Evolutionary conservation across 2,113 vertebrate genomes (phyloP).

Genomic region (Montifringilla adamsi): DNA sequence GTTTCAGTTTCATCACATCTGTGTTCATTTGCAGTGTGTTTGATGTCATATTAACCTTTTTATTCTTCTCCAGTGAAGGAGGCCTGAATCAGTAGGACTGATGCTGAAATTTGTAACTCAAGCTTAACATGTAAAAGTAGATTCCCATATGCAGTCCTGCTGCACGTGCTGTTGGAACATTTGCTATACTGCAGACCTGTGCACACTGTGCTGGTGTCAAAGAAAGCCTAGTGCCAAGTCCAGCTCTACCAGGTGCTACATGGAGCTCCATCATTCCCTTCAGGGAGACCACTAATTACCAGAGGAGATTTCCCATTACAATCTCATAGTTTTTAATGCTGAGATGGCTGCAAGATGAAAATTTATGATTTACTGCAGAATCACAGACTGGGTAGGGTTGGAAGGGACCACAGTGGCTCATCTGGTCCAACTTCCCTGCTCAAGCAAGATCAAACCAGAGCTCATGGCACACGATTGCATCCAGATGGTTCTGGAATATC

Average conservation of each 20-base stretch:
- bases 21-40: not conserved
- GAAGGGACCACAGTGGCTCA: not conserved
- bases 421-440: not conserved
- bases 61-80: not conserved
- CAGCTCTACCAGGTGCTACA: too few relatives aligned
- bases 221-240: not conserved
- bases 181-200: not conserved
- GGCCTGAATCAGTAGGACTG: not conserved
- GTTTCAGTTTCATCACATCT: not conserved
- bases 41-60: not conserved
- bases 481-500: not conserved
- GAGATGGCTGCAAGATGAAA: not conserved
- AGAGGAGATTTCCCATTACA: not conserved
- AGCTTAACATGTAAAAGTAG: not conserved
- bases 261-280: accelerated
- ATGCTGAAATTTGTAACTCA: not conserved
- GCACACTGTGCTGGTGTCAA: not conserved
- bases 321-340: accelerated
- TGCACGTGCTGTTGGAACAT: accelerated
- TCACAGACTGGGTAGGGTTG: not conserved
- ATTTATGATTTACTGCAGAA: not conserved
- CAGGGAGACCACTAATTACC: accelerated
- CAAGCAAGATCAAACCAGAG: not conserved
- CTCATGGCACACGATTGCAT: not conserved
- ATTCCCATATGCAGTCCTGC: not conserved